Evolutionary conservation across 2,888 invertebrate species (phyloP).

Genomic region (Oligia fasciuncula): DNA sequence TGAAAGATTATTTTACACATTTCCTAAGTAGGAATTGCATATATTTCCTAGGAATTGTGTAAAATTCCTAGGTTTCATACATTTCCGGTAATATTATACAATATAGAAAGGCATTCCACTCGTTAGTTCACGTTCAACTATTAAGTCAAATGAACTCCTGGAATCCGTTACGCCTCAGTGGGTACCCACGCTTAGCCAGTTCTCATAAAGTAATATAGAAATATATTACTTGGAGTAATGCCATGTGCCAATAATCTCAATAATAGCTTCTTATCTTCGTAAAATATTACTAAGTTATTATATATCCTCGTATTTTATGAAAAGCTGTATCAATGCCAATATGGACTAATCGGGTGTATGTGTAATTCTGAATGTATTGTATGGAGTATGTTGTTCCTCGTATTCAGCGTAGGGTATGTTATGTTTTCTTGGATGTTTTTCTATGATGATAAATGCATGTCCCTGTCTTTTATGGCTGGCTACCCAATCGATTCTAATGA

Average conservation of each 20-base stretch:
- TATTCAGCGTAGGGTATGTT: neutral
- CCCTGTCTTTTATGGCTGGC: neutral
- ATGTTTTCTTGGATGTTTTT: neutral
- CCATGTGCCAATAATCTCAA: slow-evolving; percentile 64
- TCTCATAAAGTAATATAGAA: slow-evolving; percentile 44
- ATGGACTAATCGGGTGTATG: slow-evolving; percentile 30
- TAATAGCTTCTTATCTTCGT: slow-evolving; percentile 58
- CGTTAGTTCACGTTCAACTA: neutral
- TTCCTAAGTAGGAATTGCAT: too few relatives aligned
- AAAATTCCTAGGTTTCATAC: too few relatives aligned
- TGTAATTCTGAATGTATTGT: slow-evolving; percentile 24
- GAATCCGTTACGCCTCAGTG: slow-evolving; percentile 35
- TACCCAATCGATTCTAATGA: neutral
- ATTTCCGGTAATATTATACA: too few relatives aligned
- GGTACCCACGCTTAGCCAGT: slow-evolving; percentile 20
- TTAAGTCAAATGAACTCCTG: slow-evolving; percentile 27
- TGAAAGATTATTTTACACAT: too few relatives aligned
- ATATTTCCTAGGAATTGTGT: too few relatives aligned
- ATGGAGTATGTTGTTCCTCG: slow-evolving; percentile 3
- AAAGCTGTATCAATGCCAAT: slow-evolving; percentile 44
- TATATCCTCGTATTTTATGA: slow-evolving; percentile 49
- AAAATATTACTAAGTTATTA: slow-evolving; percentile 45
- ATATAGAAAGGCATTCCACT: too few relatives aligned
- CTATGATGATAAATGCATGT: neutral
- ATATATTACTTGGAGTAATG: slow-evolving; percentile 61